These are phyloP conservation scores for Maniola jurtina DNA, from an alignment of 1,140 invertebrate species.

Conservation along the genomic window DNA sequence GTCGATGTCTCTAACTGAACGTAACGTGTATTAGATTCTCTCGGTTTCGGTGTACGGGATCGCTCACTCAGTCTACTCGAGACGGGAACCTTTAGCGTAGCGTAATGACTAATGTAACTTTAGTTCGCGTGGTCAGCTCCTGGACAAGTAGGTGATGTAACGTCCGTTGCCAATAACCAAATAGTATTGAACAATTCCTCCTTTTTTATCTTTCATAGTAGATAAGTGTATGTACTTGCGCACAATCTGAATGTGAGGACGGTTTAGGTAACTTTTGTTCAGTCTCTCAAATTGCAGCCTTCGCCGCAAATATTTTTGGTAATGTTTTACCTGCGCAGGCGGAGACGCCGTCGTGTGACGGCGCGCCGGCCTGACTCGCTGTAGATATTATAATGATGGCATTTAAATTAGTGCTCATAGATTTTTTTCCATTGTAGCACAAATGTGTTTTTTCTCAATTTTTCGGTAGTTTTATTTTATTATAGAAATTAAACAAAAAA, in stretches of 20 bases:
- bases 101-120: slow-evolving; percentile 34
- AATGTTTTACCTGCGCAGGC: slow-evolving; percentile 43
- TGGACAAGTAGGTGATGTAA: slow-evolving; percentile 47
- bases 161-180: slow-evolving; percentile 71
- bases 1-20: slow-evolving; percentile 42
- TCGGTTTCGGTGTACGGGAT: slow-evolving; percentile 15
- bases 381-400: slow-evolving; percentile 56
- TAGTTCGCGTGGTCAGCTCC: slow-evolving; percentile 54
- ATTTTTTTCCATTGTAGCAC: slow-evolving; percentile 62
- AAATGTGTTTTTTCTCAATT: slow-evolving; percentile 60
- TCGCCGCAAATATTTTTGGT: slow-evolving; percentile 54
- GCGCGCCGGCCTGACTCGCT: slow-evolving; percentile 40
- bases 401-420: slow-evolving; percentile 65
- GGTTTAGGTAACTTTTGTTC: slow-evolving; percentile 40
- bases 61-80: slow-evolving; percentile 10
- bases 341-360: slow-evolving; percentile 36
- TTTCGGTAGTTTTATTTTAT: slow-evolving; percentile 54
- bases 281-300: slow-evolving; percentile 39
- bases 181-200: slow-evolving; percentile 70
- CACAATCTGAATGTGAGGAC: slow-evolving; percentile 62
- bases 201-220: slow-evolving; percentile 68
- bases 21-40: slow-evolving; percentile 11
- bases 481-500: slow-evolving; percentile 39
- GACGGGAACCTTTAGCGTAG: slow-evolving; percentile 40
- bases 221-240: slow-evolving; percentile 68